These are phyloP conservation scores for Xenopus laevis DNA, from an alignment of 2,113 vertebrate genomes.

Conservation along the genomic window DNA sequence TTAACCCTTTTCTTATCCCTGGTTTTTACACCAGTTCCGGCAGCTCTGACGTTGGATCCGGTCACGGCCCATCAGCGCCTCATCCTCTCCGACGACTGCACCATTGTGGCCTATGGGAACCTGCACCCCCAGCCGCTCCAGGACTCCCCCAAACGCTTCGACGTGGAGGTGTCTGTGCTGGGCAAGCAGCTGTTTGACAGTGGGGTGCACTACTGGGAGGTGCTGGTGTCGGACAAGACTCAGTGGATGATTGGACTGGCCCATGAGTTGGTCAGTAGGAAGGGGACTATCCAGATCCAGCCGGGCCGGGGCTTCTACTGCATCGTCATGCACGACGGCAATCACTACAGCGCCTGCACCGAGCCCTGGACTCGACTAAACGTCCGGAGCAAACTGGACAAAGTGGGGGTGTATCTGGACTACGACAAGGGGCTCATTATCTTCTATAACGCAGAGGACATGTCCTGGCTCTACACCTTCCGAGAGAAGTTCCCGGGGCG, in stretches of 20 bases:
- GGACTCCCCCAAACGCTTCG: slow-evolving; percentile 92
- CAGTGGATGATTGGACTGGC: slow-evolving; percentile 98
- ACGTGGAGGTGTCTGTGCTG: slow-evolving; percentile 94
- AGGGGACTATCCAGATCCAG: slow-evolving; percentile 96
- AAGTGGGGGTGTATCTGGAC: slow-evolving; percentile 96
- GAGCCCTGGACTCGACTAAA: slow-evolving; percentile 98
- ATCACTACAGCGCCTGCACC: slow-evolving; percentile 97
- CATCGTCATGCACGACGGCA: slow-evolving; percentile 97
- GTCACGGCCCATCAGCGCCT: slow-evolving; percentile 93
- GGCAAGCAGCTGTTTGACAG: slow-evolving; percentile 80
- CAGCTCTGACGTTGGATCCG: slow-evolving; percentile 86
- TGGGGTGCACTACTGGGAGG: slow-evolving; percentile 96
- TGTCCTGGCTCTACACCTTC: slow-evolving; percentile 98
- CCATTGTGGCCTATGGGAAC: slow-evolving; percentile 94
- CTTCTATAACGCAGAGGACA: slow-evolving; percentile 96
- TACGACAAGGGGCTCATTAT: slow-evolving; percentile 91
- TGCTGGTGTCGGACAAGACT: slow-evolving; percentile 95
- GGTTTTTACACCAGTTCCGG: slow-evolving; percentile 72
- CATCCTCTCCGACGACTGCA: slow-evolving; percentile 95
- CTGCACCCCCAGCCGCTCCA: slow-evolving; percentile 92
- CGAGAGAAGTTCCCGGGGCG: slow-evolving; percentile 85
- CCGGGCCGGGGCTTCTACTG: slow-evolving; percentile 93
- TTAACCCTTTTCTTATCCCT: too few relatives aligned
- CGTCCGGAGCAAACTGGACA: slow-evolving; percentile 92
- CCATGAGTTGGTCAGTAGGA: slow-evolving; percentile 85